Conservation (phyloP, 2,797 vertebrate species). For the Chloroceryle amazona region DNA sequence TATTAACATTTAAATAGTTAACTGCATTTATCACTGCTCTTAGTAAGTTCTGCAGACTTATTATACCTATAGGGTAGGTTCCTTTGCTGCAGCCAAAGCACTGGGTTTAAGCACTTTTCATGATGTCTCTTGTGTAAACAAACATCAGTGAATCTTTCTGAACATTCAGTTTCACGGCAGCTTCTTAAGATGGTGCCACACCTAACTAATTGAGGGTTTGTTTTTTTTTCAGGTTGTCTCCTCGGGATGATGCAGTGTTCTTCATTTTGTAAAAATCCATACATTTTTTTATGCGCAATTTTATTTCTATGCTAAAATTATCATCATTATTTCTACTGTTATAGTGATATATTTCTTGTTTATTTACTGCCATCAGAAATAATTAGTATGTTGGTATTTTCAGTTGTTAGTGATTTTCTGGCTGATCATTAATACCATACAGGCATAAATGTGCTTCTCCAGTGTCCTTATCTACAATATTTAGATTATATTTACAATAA, state of each 20-base stretch:
- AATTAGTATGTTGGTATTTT: background rate
- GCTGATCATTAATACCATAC: background rate
- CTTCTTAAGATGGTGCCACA: background rate
- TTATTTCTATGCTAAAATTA: background rate
- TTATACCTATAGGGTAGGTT: background rate
- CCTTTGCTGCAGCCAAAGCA: background rate
- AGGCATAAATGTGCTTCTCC: background rate
- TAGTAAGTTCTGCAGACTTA: background rate
- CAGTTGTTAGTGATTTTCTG: background rate
- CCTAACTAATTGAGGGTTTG: background rate
- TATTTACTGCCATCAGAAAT: background rate
- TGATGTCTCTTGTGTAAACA: slow-evolving; percentile 41
- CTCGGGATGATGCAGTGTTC: background rate
- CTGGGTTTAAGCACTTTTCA: slow-evolving; percentile 30
- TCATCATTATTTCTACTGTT: background rate
- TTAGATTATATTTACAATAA: background rate
- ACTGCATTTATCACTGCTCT: background rate
- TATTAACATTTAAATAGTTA: slow-evolving; percentile 43
- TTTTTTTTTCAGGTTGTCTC: background rate
- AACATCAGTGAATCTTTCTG: background rate
- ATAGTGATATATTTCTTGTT: background rate
- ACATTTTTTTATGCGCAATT: background rate
- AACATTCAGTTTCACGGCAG: background rate
- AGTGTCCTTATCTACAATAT: background rate
- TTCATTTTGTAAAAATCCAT: background rate